These are phyloP conservation scores for Mayetiola destructor DNA, from an alignment of 2,888 invertebrate species.

Conservation along the genomic window DNA sequence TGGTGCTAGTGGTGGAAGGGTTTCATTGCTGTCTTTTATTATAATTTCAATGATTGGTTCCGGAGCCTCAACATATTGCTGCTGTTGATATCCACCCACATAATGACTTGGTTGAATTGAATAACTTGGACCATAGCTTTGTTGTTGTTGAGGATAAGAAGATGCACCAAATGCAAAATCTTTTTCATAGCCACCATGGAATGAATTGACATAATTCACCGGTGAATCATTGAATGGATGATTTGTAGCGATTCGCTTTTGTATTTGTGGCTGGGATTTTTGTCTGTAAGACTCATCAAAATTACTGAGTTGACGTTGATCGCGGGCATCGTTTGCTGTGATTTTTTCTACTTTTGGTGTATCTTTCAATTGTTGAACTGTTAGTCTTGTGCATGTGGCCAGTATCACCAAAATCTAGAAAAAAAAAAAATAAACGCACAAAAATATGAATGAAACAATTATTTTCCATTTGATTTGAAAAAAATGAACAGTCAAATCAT, in stretches of 20 bases:
- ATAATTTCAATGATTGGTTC: constrained; percentile 87
- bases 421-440: not conserved
- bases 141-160: not conserved
- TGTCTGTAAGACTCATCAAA: not conserved
- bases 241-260: not conserved
- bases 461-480: too few species aligned
- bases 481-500: too few species aligned
- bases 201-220: not conserved
- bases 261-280: not conserved
- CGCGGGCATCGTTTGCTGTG: not conserved
- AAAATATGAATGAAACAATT: not conserved
- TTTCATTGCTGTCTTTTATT: constrained; percentile 77
- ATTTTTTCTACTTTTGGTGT: not conserved
- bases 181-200: not conserved
- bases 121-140: constrained; percentile 3
- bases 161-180: not conserved
- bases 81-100: constrained; percentile 5
- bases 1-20: constrained; percentile 48
- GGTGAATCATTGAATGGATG: not conserved
- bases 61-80: constrained; percentile 55
- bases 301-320: constrained; percentile 3
- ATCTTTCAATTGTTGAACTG: not conserved
- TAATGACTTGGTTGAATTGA: not conserved
- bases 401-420: not conserved
- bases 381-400: not conserved